phyloP scores from a whole-genome alignment of 2,888 invertebrate species.

The Erebia palarica region DNA sequence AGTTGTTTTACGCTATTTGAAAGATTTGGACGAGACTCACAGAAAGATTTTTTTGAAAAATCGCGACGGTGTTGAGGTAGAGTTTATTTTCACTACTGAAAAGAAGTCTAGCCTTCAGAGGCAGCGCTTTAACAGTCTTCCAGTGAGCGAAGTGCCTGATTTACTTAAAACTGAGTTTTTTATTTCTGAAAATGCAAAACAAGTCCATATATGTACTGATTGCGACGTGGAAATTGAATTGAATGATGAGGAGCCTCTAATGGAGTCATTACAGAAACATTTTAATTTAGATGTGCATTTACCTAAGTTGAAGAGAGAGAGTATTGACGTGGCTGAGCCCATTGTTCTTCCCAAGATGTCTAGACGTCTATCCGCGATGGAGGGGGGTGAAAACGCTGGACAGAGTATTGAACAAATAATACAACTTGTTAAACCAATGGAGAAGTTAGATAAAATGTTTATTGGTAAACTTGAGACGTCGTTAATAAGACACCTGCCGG shows the following conservation, averaged over 20 bases:
- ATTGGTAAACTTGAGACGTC: conserved; percentile 62
- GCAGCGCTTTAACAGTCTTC: conserved; percentile 74
- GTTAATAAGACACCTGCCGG: conserved; percentile 65
- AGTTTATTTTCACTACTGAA: conserved; percentile 76
- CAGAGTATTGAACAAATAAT: conserved; percentile 60
- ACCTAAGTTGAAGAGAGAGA: conserved; percentile 71
- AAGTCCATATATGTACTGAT: conserved; percentile 75
- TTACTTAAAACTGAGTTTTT: conserved; percentile 67
- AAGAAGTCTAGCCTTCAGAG: conserved; percentile 72
- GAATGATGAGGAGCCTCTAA: conserved; percentile 70
- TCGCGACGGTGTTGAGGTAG: conserved; percentile 70
- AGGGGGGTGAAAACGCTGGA: conserved; percentile 60
- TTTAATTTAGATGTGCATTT: conserved; percentile 67
- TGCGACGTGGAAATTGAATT: conserved; percentile 73
- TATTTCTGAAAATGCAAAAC: conserved; percentile 63
- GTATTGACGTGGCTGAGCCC: conserved; percentile 73
- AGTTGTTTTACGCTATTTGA: conserved; percentile 58
- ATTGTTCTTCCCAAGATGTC: conserved; percentile 73
- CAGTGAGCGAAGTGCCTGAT: conserved; percentile 74
- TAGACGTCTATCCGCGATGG: conserved; percentile 67
- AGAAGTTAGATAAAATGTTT: conserved; percentile 65
- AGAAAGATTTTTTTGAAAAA: conserved; percentile 61
- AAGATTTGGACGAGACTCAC: conserved; percentile 62
- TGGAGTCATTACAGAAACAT: conserved; percentile 75
- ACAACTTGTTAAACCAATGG: conserved; percentile 58